Conservation (phyloP, 1,140 invertebrate species). For the Halesus radiatus region DNA sequence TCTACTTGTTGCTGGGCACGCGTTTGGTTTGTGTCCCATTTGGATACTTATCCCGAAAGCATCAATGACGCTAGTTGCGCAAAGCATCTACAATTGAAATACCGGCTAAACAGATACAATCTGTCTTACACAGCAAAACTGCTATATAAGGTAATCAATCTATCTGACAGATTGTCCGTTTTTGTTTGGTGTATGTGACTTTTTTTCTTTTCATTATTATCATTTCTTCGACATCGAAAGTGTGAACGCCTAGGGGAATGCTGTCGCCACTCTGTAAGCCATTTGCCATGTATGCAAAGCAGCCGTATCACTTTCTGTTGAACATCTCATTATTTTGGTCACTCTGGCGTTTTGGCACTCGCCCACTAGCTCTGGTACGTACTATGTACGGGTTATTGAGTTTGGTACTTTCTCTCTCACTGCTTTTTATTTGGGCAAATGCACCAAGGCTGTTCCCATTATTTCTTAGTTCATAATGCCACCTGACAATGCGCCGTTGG, state of each 20-base stretch:
- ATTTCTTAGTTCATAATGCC: neutral
- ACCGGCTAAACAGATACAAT: no score
- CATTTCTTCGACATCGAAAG: neutral
- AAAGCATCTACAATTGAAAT: no score
- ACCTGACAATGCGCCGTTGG: slow-evolving; percentile 10
- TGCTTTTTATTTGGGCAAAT: neutral
- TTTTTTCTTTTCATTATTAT: neutral
- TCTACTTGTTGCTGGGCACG: no score
- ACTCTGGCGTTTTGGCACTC: neutral
- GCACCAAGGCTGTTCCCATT: slow-evolving; percentile 27
- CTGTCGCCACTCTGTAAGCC: neutral
- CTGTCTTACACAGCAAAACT: no score
- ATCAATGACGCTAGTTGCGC: no score
- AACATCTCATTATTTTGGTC: no score
- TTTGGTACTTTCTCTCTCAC: slow-evolving; percentile 19
- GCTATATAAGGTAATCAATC: no score
- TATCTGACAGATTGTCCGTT: no score
- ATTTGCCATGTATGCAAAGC: slow-evolving; percentile 3
- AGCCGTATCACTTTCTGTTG: no score
- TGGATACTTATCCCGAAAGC: no score
- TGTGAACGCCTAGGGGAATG: neutral
- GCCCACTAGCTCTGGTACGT: neutral
- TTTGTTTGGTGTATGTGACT: no score
- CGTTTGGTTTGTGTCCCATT: no score
- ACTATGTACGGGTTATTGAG: neutral